These are phyloP conservation scores for Mesitornis unicolor DNA, from an alignment of 2,113 vertebrate genomes.

Conservation along the genomic window DNA sequence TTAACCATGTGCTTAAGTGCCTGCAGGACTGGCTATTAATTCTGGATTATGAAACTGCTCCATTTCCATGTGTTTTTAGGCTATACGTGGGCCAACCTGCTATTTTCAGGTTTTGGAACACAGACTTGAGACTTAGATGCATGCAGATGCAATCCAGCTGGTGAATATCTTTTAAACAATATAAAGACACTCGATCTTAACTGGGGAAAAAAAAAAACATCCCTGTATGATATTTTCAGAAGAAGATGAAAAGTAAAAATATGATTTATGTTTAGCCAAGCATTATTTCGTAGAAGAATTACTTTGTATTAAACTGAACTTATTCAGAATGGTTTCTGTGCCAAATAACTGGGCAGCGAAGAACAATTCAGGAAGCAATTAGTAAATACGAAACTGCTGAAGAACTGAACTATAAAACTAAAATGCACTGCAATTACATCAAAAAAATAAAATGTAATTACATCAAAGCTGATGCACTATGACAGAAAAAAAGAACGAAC, in stretches of 20 bases:
- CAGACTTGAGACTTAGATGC: background rate
- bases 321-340: background rate
- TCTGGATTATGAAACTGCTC: constrained; percentile 23
- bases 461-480: constrained; percentile 7
- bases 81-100: background rate
- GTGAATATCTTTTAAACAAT: background rate
- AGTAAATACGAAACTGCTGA: background rate
- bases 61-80: background rate
- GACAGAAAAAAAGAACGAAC: background rate
- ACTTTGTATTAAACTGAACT: background rate
- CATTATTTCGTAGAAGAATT: background rate
- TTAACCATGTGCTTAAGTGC: background rate
- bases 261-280: background rate
- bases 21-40: background rate
- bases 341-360: background rate
- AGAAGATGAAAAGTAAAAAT: background rate
- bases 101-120: background rate
- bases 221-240: background rate
- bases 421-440: background rate
- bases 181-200: background rate
- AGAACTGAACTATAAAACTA: background rate
- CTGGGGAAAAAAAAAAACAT: background rate
- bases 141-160: background rate
- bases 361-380: constrained; percentile 2
- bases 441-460: background rate